phyloP scores from a whole-genome alignment of 1,140 invertebrate species.

The Drosophila nigrodunni region DNA sequence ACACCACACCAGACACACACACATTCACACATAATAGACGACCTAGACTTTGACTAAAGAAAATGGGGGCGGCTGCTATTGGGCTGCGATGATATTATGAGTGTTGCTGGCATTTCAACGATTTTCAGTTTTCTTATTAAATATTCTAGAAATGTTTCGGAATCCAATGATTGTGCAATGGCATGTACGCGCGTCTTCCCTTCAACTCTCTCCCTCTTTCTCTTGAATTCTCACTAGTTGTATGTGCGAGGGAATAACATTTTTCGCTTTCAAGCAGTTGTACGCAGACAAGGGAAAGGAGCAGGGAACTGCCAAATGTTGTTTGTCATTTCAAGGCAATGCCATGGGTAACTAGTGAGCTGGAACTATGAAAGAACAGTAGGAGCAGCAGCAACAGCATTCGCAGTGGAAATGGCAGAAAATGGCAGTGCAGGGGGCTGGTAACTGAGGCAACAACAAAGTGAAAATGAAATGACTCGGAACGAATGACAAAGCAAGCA shows the following conservation, averaged over 20 bases:
- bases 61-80: neutral
- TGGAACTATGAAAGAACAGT: slow-evolving; percentile 65
- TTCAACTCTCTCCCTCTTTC: neutral
- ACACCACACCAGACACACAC: slow-evolving; percentile 17
- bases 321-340: slow-evolving; percentile 81
- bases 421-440: slow-evolving; percentile 38
- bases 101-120: slow-evolving; percentile 82
- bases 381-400: slow-evolving; percentile 24
- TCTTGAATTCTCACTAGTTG: neutral
- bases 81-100: slow-evolving; percentile 66
- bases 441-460: slow-evolving; percentile 73
- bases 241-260: slow-evolving; percentile 56
- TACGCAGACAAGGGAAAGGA: slow-evolving; percentile 28
- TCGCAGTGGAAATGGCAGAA: slow-evolving; percentile 22
- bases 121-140: slow-evolving; percentile 84
- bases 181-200: slow-evolving; percentile 69
- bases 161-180: slow-evolving; percentile 83
- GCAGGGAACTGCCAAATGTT: slow-evolving; percentile 65
- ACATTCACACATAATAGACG: slow-evolving; percentile 18
- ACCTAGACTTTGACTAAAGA: slow-evolving; percentile 40
- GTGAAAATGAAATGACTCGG: slow-evolving; percentile 83
- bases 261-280: slow-evolving; percentile 64
- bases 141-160: slow-evolving; percentile 83
- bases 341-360: slow-evolving; percentile 79
- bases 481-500: slow-evolving; percentile 82